phyloP scores from a whole-genome alignment of 2,797 vertebrate species.

The Schizothorax lantsangensis region DNA sequence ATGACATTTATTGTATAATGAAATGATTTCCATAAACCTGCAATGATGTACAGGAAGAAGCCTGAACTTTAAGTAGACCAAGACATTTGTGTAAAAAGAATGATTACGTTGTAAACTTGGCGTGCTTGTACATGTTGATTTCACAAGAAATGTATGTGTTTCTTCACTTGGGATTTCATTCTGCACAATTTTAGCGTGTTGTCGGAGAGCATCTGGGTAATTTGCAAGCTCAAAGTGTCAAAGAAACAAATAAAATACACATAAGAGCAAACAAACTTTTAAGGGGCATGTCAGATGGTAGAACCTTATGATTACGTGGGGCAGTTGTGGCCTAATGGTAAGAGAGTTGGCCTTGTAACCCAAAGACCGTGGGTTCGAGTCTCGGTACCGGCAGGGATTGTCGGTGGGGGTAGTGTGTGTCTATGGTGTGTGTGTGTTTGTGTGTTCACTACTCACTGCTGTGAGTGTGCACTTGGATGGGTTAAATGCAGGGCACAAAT shows the following conservation, averaged over 20 bases:
- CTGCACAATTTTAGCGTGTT: neutral
- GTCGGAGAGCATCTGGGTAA: neutral
- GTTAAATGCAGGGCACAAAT: neutral
- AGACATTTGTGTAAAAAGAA: neutral
- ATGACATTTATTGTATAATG: neutral
- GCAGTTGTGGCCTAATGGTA: neutral
- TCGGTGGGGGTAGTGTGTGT: no score
- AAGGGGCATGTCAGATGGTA: neutral
- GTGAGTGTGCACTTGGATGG: neutral
- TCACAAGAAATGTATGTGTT: constrained; percentile 2
- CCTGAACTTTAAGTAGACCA: neutral
- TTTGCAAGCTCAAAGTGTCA: neutral
- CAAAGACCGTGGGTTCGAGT: neutral
- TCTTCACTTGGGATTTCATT: constrained; percentile 1
- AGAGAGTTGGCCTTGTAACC: neutral
- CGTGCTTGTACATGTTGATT: constrained; percentile 14
- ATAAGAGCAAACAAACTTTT: neutral
- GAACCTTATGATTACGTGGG: neutral
- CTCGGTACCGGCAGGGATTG: neutral
- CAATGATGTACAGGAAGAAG: neutral
- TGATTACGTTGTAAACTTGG: neutral
- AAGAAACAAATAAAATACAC: neutral
- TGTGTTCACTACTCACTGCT: neutral
- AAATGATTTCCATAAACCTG: neutral
- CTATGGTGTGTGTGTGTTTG: neutral